Percentiles rank a stretch among this genome's conserved stretches.
Evolutionary conservation across 2,113 vertebrate genomes (phyloP).

Genomic region (Nibea albiflora): DNA sequence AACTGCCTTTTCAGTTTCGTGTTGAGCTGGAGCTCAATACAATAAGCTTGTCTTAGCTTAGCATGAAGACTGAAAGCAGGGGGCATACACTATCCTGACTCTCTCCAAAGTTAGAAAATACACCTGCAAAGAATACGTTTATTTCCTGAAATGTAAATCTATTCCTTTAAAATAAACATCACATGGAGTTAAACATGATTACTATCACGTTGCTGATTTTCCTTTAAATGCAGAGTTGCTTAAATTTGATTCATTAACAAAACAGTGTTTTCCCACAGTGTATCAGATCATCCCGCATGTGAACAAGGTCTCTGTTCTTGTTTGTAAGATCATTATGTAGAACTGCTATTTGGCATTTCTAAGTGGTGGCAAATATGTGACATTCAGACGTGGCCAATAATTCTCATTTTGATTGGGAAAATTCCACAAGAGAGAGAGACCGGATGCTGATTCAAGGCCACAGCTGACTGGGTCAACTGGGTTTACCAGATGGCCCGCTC

Average conservation of each 20-base stretch:
- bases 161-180: not conserved
- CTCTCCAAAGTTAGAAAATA: not conserved
- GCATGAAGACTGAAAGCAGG: not conserved
- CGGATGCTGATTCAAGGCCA: not conserved
- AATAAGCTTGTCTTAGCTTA: not conserved
- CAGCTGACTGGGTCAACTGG: slow-evolving; percentile 31
- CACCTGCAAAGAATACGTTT: not conserved
- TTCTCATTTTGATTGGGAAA: not conserved
- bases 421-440: slow-evolving; percentile 34
- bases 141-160: not conserved
- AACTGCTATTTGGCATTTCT: not conserved
- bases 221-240: not conserved
- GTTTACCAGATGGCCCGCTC: slow-evolving; percentile 42
- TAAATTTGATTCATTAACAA: not conserved
- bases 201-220: not conserved
- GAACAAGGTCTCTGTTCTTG: not conserved
- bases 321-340: not conserved
- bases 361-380: slow-evolving; percentile 32
- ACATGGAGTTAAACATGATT: not conserved
- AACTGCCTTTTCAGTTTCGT: not conserved
- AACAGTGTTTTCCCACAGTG: not conserved
- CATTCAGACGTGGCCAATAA: slow-evolving; percentile 29
- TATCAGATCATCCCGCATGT: not conserved
- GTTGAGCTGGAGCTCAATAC: not conserved
- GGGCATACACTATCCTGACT: not conserved